Percentiles rank a stretch among this genome's conserved stretches.
Conservation (phyloP, 2,113 vertebrate genomes). For the Plecotus auritus region DNA sequence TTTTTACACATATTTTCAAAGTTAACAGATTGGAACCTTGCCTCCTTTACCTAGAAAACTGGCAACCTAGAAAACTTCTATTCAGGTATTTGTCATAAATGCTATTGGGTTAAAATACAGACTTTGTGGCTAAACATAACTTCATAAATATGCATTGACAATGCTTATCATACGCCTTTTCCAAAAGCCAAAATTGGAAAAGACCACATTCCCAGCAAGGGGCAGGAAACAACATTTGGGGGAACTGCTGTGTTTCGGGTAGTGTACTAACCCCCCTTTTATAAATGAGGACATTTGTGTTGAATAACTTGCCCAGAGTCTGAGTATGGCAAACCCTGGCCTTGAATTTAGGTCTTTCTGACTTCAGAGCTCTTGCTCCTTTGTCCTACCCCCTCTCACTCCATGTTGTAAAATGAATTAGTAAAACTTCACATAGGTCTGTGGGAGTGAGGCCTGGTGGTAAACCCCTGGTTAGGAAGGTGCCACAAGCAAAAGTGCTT, state of each 20-base stretch:
- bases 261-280: neutral
- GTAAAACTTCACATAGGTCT: neutral
- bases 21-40: neutral
- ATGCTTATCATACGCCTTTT: neutral
- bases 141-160: conserved; percentile 37
- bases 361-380: neutral
- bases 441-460: neutral
- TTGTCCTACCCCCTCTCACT: neutral
- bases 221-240: neutral
- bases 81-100: conserved; percentile 49
- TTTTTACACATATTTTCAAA: neutral
- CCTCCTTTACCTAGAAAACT: conserved; percentile 3
- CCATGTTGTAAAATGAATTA: neutral
- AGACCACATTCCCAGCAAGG: conserved; percentile 11
- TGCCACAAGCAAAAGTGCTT: neutral
- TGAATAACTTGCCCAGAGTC: neutral
- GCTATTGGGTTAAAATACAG: conserved; percentile 49
- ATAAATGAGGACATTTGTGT: neutral
- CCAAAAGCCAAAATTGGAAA: conserved; percentile 19
- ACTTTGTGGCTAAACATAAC: conserved; percentile 46
- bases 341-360: neutral
- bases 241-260: neutral
- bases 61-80: conserved; percentile 33
- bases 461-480: neutral
- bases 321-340: neutral